A percentile compares a stretch with the other conserved stretches of the same genome.
Conservation (phyloP, 2,888 invertebrate species). For the Meta bourneti region DNA sequence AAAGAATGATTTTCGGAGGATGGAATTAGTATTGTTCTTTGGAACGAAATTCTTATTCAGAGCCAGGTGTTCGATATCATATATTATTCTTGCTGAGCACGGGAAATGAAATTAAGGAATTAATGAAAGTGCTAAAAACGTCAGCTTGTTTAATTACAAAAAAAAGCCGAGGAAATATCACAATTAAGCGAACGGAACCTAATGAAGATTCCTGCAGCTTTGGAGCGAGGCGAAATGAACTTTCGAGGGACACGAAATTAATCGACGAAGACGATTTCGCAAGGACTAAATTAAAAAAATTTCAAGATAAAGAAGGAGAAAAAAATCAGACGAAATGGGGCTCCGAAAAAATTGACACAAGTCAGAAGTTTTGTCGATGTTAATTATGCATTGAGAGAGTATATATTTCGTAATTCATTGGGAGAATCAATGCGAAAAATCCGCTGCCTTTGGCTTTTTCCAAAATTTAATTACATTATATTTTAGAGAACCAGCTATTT, state of each 20-base stretch:
- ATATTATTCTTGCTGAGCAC: background rate
- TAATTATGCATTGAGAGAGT: slow-evolving; percentile 25
- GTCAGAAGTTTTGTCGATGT: slow-evolving; percentile 19
- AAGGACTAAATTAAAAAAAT: background rate
- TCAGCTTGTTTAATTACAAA: background rate
- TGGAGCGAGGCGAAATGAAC: background rate
- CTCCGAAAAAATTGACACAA: background rate
- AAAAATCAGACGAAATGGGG: background rate
- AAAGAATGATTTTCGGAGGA: too few relatives aligned
- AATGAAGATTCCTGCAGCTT: background rate
- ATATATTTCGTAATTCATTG: background rate
- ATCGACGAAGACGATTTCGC: background rate
- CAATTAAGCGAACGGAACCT: background rate
- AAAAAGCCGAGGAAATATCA: background rate
- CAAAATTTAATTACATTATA: slow-evolving; percentile 17
- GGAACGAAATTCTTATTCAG: background rate
- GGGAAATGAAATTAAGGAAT: background rate
- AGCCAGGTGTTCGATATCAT: background rate
- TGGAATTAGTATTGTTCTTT: background rate
- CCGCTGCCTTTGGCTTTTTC: background rate
- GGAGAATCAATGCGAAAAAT: background rate
- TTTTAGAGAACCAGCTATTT: background rate
- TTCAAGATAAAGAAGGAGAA: background rate
- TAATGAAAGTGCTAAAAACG: background rate
- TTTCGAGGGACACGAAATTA: background rate